Conservation (phyloP, 1,140 invertebrate species). For the Lethrus apterus region DNA sequence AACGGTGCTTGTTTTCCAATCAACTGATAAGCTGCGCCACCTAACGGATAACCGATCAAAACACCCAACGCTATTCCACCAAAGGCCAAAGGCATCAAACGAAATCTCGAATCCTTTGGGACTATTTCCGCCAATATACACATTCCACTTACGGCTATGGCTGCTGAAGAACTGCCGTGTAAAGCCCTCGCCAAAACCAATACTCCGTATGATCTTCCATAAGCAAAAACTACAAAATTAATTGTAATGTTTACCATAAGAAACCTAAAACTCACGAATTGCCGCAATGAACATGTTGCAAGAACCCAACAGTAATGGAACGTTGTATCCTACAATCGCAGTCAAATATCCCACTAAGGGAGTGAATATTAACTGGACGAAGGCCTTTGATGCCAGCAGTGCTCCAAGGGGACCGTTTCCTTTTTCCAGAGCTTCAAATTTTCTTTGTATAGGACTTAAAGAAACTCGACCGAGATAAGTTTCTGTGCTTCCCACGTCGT, state of each 20-base stretch:
- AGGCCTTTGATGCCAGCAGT: constrained; percentile 77
- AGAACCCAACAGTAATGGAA: constrained; percentile 77
- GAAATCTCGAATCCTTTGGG: constrained; percentile 54
- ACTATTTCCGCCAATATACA: constrained; percentile 52
- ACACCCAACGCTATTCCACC: constrained; percentile 76
- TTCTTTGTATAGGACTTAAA: constrained; percentile 36
- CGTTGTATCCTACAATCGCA: constrained; percentile 60
- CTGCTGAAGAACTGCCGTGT: constrained; percentile 81
- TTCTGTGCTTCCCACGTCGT: constrained; percentile 39
- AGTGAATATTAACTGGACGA: constrained; percentile 79
- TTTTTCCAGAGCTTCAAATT: constrained; percentile 40
- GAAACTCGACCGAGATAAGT: constrained; percentile 15
- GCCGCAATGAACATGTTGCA: constrained; percentile 73
- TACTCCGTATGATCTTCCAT: constrained; percentile 65
- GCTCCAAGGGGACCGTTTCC: constrained; percentile 74
- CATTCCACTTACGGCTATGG: constrained; percentile 69
- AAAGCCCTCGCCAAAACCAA: constrained; percentile 73
- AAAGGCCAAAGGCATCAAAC: constrained; percentile 68
- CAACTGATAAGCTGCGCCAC: constrained; percentile 66
- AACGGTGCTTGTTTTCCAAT: constrained; percentile 69
- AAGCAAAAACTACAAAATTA: constrained; percentile 64
- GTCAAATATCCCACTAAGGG: constrained; percentile 71
- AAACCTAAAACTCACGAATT: constrained; percentile 54
- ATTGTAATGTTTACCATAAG: not conserved
- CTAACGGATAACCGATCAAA: constrained; percentile 70